Evolutionary conservation across 37 sponge, comb jelly and placozoan species (phyloP).

Genomic region (Eunapius fragilis): DNA sequence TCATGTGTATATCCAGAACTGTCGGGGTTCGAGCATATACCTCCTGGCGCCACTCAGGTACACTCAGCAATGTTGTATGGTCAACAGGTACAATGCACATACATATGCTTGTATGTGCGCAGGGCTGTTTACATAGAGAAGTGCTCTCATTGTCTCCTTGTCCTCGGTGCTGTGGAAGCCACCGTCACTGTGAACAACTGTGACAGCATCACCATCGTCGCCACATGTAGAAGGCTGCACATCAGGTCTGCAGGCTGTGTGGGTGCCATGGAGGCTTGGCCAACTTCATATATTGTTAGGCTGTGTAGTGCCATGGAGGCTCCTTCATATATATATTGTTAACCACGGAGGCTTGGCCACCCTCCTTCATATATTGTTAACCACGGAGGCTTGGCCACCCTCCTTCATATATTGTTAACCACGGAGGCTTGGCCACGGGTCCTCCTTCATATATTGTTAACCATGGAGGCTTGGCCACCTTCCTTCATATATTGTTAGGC

Average conservation of each 20-base stretch:
- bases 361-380: too few species aligned
- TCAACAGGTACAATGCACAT: background rate
- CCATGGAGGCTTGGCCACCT: too few species aligned
- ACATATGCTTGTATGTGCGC: background rate
- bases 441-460: too few species aligned
- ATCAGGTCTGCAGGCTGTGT: constrained; percentile 34
- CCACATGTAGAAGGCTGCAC: constrained; percentile 74
- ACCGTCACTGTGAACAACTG: constrained; percentile 55
- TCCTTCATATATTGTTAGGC: too few species aligned
- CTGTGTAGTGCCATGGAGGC: too few species aligned
- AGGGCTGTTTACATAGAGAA: constrained; percentile 66
- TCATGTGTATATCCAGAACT: constrained; percentile 65
- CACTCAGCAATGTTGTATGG: too few species aligned
- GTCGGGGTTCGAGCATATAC: constrained; percentile 62
- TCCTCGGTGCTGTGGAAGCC: constrained; percentile 76
- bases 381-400: too few species aligned
- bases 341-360: too few species aligned
- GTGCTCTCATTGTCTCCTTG: constrained; percentile 70
- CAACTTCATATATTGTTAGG: background rate
- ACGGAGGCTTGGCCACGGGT: too few species aligned
- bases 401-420: too few species aligned
- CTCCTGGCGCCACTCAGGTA: constrained; percentile 73
- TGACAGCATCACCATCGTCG: constrained; percentile 54
- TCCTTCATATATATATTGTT: too few species aligned
- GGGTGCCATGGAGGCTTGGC: background rate